phyloP scores from a whole-genome alignment of 2,888 invertebrate species.

The Petrophora chlorosata region DNA sequence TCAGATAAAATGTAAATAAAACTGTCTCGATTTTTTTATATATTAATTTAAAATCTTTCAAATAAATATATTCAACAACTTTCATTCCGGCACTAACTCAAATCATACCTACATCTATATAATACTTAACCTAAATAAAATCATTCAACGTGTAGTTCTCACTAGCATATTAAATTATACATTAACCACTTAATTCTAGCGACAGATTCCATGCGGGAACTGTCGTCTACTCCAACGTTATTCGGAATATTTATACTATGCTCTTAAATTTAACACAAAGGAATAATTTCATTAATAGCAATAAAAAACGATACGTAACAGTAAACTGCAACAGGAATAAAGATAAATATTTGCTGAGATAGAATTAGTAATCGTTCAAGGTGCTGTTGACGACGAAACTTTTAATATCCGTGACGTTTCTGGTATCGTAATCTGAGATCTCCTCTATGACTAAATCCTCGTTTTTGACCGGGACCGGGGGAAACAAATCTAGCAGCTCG shows the following conservation, averaged over 20 bases:
- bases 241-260: conserved; percentile 28
- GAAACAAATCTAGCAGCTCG: conserved; percentile 64
- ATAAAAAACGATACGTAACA: conserved; percentile 19
- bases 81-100: conserved; percentile 32
- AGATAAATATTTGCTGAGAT: conserved; percentile 18
- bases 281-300: conserved; percentile 59
- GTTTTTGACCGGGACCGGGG: conserved; percentile 69
- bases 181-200: conserved; percentile 35
- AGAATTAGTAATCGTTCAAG: conserved; percentile 52
- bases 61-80: conserved; percentile 58
- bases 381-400: conserved; percentile 70
- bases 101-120: conserved; percentile 49
- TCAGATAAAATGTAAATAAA: conserved; percentile 55
- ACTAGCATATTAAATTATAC: conserved; percentile 53
- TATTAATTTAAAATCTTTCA: conserved; percentile 64
- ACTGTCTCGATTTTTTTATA: conserved; percentile 49
- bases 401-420: conserved; percentile 68
- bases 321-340: conserved; percentile 10
- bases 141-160: conserved; percentile 57
- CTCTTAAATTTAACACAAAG: conserved; percentile 43
- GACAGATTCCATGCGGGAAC: conserved; percentile 8
- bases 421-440: conserved; percentile 67
- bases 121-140: conserved; percentile 62
- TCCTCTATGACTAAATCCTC: conserved; percentile 73
- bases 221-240: conserved; percentile 16